Percentiles rank a stretch among this genome's conserved stretches.
Evolutionary conservation across 2,888 invertebrate genomes (phyloP).

Genomic region (Mesodorylaimus sp.): DNA sequence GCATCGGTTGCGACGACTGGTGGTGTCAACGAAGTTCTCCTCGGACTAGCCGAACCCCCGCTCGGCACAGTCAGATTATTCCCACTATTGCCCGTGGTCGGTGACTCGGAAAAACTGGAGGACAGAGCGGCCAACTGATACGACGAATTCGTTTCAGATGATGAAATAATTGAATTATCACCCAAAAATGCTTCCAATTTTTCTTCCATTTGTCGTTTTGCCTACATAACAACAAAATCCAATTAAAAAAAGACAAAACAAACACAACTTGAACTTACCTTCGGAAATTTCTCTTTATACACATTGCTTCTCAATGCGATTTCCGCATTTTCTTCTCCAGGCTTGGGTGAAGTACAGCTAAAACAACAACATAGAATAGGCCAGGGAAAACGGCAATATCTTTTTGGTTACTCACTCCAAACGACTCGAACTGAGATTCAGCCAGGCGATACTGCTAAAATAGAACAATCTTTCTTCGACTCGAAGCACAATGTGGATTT

Average conservation of each 20-base stretch:
- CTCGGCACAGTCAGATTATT: no score
- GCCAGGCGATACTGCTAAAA: conserved; percentile 11
- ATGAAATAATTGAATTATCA: no score
- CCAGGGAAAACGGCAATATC: neutral
- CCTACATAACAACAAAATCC: conserved; percentile 43
- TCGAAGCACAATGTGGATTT: no score
- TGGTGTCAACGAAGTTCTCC: conserved; percentile 9
- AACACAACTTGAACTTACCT: no score
- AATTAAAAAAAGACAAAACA: no score
- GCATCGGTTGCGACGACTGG: neutral
- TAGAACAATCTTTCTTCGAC: no score
- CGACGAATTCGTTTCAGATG: no score
- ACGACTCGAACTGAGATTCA: conserved; percentile 7
- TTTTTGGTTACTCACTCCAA: conserved; percentile 1
- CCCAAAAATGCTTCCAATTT: conserved; percentile 57
- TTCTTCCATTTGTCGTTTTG: conserved; percentile 94
- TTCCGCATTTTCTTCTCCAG: conserved; percentile 17
- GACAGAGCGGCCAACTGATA: no score
- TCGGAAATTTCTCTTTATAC: conserved; percentile 88
- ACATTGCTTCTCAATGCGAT: conserved; percentile 38
- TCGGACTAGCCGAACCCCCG: no score
- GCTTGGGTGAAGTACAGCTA: conserved; percentile 25
- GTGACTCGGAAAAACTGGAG: no score
- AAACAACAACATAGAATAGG: conserved; percentile 8
- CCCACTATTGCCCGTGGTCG: no score